Evolutionary conservation across 2,888 invertebrate species (phyloP), one percentile per base, ranked within the genome.

Genomic region (Trisateles emortualis): DNA sequence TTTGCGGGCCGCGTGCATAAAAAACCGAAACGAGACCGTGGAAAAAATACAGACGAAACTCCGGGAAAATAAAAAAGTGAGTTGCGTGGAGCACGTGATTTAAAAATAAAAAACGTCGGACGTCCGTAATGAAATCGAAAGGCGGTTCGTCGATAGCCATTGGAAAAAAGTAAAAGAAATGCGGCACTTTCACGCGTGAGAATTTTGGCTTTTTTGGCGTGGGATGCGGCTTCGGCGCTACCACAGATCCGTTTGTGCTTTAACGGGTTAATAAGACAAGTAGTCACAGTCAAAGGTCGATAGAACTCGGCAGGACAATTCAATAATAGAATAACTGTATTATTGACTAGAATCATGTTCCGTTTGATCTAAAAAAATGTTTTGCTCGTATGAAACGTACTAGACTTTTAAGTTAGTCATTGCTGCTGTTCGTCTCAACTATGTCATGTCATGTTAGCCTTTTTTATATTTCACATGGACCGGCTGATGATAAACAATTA

Each of bases 71-170:
- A 83, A 87, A 90, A 85, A 86, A 86, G 74, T 76, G 76, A 76
- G 78, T 82, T 78, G 87, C 86, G 86, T 79, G 86, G 85, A 83
- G 86, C 85, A 81, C 81, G 90, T 90, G 92, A 92, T 92, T 92
- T 90, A 90, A 91, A 92, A 92, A 92, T 88, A 92, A 92, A 90
- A 90, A 91, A 83, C 78, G 74, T 73, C 85, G 90, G 89, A 90
- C 82, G 90, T 90, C 86, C 91, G 91, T 92, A 92, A 92, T 92
- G 92, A 92, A 92, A 92, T 92, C 92, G 92, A 92, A 92, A 92
- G 92, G 92, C 84, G 90, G 90, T 90, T 90, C 90, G 91, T 92
- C 92, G 92, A 92, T 92, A 85, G 86, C 90, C 85, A 86, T 81
- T 86, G 89, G 88, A 87, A 92, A 92, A 92, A 91, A 78, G 88